A percentile compares a stretch with the other conserved stretches of the same genome.
Evolutionary conservation across 2,797 vertebrate species (phyloP).

Genomic region (Gastrophryne carolinensis): DNA sequence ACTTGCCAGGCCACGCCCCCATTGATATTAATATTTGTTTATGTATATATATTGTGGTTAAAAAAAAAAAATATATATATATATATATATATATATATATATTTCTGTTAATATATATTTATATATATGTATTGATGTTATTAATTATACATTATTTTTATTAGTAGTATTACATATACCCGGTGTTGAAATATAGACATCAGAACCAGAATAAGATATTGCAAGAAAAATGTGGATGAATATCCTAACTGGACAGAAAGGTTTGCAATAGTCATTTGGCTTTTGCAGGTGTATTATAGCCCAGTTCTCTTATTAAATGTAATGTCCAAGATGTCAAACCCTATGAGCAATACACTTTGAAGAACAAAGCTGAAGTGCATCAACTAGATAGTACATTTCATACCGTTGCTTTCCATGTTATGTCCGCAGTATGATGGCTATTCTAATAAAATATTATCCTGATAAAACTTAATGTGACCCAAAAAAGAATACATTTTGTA

Average conservation of each 20-base stretch:
- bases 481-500: conserved; percentile 22
- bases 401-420: conserved; percentile 1
- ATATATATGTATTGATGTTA: neutral
- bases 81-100: neutral
- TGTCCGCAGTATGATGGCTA: neutral
- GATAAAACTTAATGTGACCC: conserved; percentile 33
- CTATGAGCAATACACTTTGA: conserved; percentile 15
- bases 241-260: conserved; percentile 36
- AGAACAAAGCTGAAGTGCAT: neutral
- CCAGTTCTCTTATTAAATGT: conserved; percentile 22
- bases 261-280: conserved; percentile 7
- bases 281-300: conserved; percentile 22
- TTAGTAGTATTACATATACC: no score
- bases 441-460: conserved; percentile 31
- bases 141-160: neutral
- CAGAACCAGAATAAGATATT: no score
- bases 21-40: no score
- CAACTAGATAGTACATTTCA: neutral
- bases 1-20: no score
- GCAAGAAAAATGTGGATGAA: conserved; percentile 41
- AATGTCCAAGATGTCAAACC: conserved; percentile 35
- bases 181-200: no score
- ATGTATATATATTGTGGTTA: no score
- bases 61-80: neutral
- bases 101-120: neutral